These are phyloP conservation scores for Ephydatia muelleri DNA, from an alignment of 37 sponge, comb jelly and placozoan species.

Conservation along the genomic window DNA sequence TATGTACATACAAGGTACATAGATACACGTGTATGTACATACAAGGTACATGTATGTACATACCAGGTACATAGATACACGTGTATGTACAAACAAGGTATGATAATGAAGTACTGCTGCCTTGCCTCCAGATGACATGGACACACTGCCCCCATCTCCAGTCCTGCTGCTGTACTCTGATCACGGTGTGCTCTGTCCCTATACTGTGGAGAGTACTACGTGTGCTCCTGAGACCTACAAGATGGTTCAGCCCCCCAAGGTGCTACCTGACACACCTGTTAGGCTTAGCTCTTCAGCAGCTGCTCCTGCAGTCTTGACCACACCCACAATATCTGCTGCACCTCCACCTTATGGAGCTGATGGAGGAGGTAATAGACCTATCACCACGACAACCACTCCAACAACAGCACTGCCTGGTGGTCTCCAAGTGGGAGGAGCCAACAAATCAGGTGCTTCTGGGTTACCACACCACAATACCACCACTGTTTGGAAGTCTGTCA, in stretches of 20 bases:
- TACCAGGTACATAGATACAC: not conserved
- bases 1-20: not conserved
- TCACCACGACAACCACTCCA: not conserved
- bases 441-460: not conserved
- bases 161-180: slow-evolving; percentile 58
- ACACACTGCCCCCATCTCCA: slow-evolving; percentile 62
- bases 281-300: not conserved
- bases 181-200: slow-evolving; percentile 72
- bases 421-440: not conserved
- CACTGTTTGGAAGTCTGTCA: not conserved
- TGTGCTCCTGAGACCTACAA: slow-evolving; percentile 12
- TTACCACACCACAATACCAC: not conserved
- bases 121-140: slow-evolving; percentile 33
- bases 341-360: not conserved
- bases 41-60: not conserved
- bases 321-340: not conserved
- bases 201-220: slow-evolving; percentile 29
- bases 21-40: not conserved
- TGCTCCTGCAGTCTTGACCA: not conserved
- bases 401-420: not conserved
- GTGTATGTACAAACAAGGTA: not conserved
- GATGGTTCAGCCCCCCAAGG: slow-evolving; percentile 35
- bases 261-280: slow-evolving; percentile 26
- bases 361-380: not conserved
- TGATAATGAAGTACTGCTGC: not conserved